Evolutionary conservation across 2,797 vertebrate genomes (phyloP).

Genomic region (Alectoris magna): DNA sequence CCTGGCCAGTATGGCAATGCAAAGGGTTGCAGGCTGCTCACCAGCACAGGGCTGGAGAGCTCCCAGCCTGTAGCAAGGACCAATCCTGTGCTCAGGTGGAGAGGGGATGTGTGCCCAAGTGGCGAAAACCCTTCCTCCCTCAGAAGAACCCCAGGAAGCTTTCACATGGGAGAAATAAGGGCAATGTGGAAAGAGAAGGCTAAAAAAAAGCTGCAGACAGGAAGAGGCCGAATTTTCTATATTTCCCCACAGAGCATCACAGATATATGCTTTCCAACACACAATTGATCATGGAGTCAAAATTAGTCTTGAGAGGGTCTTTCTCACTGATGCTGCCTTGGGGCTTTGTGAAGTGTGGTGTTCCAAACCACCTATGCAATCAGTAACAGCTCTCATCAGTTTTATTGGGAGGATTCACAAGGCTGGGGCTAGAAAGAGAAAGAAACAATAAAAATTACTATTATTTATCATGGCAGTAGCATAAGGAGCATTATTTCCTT

Average conservation of each 20-base stretch:
- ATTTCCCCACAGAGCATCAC: background rate
- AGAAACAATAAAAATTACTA: background rate
- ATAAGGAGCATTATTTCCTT: background rate
- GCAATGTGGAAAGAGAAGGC: background rate
- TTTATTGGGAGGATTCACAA: background rate
- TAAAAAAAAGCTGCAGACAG: background rate
- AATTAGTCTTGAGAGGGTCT: conserved; percentile 1
- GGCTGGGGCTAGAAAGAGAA: background rate
- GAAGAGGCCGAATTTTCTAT: background rate
- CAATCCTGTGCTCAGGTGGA: background rate
- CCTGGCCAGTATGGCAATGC: background rate
- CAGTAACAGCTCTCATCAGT: background rate
- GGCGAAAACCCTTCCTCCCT: background rate
- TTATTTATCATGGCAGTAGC: conserved; percentile 25
- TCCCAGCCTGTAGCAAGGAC: background rate
- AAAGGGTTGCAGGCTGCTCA: background rate
- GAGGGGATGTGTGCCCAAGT: too few species aligned
- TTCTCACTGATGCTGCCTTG: background rate
- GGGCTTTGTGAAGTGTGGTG: background rate
- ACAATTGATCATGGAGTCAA: background rate
- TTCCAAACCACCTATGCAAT: background rate
- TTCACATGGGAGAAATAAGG: background rate
- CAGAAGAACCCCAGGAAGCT: background rate
- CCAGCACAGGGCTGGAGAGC: background rate
- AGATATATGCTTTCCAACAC: background rate